phyloP scores from a whole-genome alignment of 2,888 invertebrate species.

The Mesodorylaimus sp. region DNA sequence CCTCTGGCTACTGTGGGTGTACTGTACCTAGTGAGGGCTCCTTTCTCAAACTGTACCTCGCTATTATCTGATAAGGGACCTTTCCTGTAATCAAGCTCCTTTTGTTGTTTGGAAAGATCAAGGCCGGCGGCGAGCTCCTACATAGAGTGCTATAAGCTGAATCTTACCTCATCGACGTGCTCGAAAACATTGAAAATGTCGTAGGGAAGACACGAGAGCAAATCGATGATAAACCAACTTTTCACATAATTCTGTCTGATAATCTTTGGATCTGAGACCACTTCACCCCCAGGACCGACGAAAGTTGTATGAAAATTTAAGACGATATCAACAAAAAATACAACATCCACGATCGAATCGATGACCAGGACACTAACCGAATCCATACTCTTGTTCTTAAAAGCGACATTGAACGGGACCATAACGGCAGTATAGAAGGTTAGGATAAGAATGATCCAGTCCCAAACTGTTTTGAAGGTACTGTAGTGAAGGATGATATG shows the following conservation, averaged over 20 bases:
- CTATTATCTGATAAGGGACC: no score
- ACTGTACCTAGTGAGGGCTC: no score
- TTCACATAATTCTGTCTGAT: constrained; percentile 96
- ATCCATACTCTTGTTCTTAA: constrained; percentile 91
- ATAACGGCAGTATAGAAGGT: constrained; percentile 97
- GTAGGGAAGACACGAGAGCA: constrained; percentile 94
- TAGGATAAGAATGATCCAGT: constrained; percentile 97
- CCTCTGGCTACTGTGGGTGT: no score
- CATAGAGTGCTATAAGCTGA: no score
- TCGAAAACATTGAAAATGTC: constrained; percentile 99
- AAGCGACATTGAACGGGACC: constrained; percentile 99
- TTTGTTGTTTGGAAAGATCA: no score
- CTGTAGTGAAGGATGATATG: constrained; percentile 99
- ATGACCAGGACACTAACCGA: constrained; percentile 33
- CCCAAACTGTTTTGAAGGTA: constrained; percentile 86
- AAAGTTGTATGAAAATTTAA: constrained; percentile 99
- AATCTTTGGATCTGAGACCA: constrained; percentile 94
- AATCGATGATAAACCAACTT: constrained; percentile 98
- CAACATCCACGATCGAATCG: constrained; percentile 87
- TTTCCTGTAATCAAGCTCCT: no score
- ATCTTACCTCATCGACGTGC: constrained; percentile 63
- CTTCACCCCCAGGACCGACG: constrained; percentile 65
- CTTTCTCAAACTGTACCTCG: neutral
- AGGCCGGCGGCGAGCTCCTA: no score
- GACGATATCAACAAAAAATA: constrained; percentile 99